A percentile compares a stretch with the other conserved stretches of the same genome.
Evolutionary conservation across 92 coral and sea anemone species (phyloP).

Genomic region (Desmophyllum pertusum): DNA sequence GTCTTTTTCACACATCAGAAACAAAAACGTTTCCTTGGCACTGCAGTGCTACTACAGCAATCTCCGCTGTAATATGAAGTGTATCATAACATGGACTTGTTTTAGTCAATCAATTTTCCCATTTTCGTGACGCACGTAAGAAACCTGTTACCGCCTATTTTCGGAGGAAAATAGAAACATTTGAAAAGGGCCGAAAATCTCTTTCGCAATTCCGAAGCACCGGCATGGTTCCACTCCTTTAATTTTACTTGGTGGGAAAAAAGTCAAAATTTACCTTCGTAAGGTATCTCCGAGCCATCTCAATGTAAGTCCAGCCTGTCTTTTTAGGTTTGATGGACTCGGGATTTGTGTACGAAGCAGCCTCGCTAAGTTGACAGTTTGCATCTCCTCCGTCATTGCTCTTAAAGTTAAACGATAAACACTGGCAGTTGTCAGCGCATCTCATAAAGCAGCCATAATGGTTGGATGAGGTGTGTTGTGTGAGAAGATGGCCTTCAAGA

Average conservation of each 20-base stretch:
- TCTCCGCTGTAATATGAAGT: neutral
- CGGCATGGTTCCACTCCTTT: neutral
- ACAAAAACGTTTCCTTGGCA: neutral
- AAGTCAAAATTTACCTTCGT: neutral
- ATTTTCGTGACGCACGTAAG: no score
- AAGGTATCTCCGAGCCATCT: constrained; percentile 10
- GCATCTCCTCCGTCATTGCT: neutral
- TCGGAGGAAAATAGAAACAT: no score
- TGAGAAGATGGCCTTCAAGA: constrained; percentile 25
- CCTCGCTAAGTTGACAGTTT: constrained; percentile 41
- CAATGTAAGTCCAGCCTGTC: constrained; percentile 2
- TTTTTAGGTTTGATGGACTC: neutral
- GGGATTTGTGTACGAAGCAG: constrained; percentile 14
- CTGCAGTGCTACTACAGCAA: no score
- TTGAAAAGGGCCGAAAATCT: neutral
- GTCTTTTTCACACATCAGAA: no score
- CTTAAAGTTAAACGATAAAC: constrained; percentile 43
- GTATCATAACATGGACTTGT: neutral
- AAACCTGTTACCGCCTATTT: no score
- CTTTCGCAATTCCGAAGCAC: neutral
- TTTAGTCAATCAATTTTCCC: no score
- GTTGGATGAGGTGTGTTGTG: neutral
- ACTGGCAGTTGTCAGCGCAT: constrained; percentile 39
- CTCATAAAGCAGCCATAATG: constrained; percentile 31
- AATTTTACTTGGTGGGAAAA: neutral